phyloP scores from a whole-genome alignment of 92 coral and sea anemone species.

The Siderastrea radians region DNA sequence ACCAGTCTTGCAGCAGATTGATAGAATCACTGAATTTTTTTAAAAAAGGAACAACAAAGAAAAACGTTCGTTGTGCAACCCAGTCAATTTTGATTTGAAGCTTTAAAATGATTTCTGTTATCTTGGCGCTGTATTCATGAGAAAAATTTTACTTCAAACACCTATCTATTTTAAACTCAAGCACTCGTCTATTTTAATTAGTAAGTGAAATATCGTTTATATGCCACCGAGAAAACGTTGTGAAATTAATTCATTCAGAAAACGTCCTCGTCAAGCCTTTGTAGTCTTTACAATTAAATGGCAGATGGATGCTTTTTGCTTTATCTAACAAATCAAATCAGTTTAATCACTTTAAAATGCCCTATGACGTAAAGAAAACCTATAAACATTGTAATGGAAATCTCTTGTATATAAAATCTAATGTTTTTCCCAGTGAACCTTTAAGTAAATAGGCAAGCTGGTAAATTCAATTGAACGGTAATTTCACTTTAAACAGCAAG shows the following conservation, averaged over 20 bases:
- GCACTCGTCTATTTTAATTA: neutral
- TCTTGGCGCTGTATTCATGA: neutral
- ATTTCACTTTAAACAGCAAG: too few species aligned
- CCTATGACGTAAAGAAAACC: neutral
- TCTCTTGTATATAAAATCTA: too few species aligned
- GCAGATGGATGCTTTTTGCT: neutral
- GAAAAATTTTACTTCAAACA: neutral
- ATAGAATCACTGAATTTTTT: too few species aligned
- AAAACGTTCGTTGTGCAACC: neutral
- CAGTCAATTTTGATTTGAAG: neutral
- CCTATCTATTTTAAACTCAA: too few species aligned
- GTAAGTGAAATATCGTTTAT: neutral
- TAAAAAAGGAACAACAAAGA: too few species aligned
- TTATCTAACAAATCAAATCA: constrained; percentile 7
- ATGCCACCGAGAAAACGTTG: neutral
- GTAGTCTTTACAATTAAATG: neutral
- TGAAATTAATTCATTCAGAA: neutral
- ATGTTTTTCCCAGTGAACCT: neutral
- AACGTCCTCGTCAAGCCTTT: neutral
- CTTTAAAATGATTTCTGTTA: neutral
- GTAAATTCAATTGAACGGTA: neutral
- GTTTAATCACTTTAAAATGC: neutral
- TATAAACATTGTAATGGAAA: too few species aligned
- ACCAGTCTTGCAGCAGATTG: too few species aligned
- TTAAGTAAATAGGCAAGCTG: neutral